phyloP scores from a whole-genome alignment of 2,797 vertebrate genomes.

The Hapalemur alaotrensis region DNA sequence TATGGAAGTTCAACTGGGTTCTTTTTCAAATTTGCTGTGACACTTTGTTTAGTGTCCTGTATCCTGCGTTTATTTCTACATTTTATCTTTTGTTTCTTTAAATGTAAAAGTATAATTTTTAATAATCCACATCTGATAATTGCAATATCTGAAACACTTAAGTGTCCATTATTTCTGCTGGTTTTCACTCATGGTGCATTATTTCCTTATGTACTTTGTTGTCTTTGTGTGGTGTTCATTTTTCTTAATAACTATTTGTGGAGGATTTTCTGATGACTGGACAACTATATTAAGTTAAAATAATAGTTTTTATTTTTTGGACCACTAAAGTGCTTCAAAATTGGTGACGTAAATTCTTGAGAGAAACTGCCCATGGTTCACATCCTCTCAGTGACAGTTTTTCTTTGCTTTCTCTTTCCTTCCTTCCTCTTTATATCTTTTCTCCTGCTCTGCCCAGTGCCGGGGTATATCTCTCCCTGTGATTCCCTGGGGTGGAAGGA shows the following conservation, averaged over 20 bases:
- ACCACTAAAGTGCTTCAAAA: background rate
- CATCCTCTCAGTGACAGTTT: background rate
- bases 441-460: background rate
- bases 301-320: background rate
- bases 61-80: background rate
- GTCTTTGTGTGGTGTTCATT: background rate
- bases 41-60: background rate
- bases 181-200: background rate
- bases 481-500: background rate
- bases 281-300: slow-evolving; percentile 27
- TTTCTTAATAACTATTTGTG: background rate
- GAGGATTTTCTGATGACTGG: background rate
- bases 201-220: background rate
- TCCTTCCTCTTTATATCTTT: background rate
- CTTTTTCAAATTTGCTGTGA: background rate
- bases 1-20: background rate
- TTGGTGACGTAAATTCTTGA: background rate
- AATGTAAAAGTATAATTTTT: background rate
- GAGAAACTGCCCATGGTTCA: background rate
- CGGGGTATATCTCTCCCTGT: background rate
- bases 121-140: background rate
- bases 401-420: background rate
- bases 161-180: background rate
- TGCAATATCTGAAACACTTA: background rate
- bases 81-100: slow-evolving; percentile 26